Evolutionary conservation across 2,113 vertebrate genomes (phyloP).

Genomic region (Sapayoa aenigma): DNA sequence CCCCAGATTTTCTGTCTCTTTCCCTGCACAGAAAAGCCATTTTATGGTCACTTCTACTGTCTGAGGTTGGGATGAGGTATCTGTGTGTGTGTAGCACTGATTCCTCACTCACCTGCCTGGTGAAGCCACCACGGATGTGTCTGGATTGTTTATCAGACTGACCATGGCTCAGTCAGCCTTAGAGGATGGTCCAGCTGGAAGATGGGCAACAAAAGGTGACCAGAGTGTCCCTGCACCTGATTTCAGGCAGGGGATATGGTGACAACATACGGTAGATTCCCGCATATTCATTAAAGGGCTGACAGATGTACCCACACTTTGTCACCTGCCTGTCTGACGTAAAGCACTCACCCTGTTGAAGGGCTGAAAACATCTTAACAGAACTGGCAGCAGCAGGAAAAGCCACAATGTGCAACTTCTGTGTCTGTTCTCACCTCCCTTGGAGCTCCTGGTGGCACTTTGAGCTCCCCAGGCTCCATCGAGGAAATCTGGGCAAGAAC

Average conservation of each 20-base stretch:
- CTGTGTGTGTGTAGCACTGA: accelerated
- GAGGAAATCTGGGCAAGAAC: not conserved
- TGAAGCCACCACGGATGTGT: accelerated
- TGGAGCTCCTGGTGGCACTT: accelerated
- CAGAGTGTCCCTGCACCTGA: not conserved
- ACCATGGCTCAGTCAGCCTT: not conserved
- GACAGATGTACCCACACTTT: accelerated
- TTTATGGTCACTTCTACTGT: not conserved
- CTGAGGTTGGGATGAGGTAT: not conserved
- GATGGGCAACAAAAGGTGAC: not conserved
- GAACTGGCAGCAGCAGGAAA: not conserved
- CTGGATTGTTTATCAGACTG: not conserved
- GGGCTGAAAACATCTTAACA: not conserved
- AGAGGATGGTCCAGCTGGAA: not conserved
- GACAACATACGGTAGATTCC: not conserved
- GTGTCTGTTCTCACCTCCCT: not conserved
- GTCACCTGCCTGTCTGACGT: not conserved
- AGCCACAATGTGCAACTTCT: not conserved
- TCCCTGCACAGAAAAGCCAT: not conserved
- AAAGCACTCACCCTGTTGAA: not conserved
- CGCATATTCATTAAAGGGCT: accelerated
- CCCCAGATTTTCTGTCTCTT: not conserved
- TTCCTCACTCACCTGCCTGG: not conserved
- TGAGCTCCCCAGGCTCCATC: not conserved
- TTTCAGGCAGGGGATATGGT: not conserved